A percentile compares a stretch with the other conserved stretches of the same genome.
These are phyloP conservation scores for Bos taurus DNA, from an alignment of 2,113 vertebrate species.

Conservation along the genomic window DNA sequence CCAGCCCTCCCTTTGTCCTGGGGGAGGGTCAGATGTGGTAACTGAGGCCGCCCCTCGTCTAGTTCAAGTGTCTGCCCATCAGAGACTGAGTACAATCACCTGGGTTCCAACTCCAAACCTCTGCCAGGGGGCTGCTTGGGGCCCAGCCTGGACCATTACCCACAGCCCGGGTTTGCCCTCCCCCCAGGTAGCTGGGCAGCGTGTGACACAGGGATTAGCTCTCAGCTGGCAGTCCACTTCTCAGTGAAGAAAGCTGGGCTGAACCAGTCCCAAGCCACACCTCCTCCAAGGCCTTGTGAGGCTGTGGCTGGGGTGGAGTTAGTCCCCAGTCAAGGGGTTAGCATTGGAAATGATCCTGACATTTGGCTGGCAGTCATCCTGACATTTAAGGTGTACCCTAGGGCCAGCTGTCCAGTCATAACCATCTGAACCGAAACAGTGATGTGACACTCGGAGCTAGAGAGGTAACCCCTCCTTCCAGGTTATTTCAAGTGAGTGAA, in stretches of 20 bases:
- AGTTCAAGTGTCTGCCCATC: neutral
- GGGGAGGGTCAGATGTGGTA: neutral
- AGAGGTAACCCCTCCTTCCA: neutral
- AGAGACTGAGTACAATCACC: neutral
- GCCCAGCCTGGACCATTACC: neutral
- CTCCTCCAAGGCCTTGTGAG: neutral
- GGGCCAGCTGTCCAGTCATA: neutral
- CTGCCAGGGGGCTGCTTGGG: neutral
- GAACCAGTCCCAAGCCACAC: neutral
- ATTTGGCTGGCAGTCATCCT: neutral
- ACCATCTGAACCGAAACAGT: neutral
- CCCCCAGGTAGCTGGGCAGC: rapidly evolving
- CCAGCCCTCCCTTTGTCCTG: neutral
- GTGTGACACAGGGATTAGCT: too few relatives aligned
- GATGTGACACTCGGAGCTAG: neutral
- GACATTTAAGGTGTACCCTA: neutral
- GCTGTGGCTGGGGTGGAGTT: neutral
- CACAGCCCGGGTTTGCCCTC: rapidly evolving
- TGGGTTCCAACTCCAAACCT: neutral
- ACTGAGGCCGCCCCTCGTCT: rapidly evolving
- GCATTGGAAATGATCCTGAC: neutral
- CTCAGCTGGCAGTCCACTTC: neutral
- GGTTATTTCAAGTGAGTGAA: neutral
- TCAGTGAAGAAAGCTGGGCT: neutral
- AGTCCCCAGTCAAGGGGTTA: neutral